phyloP scores from a whole-genome alignment of 2,797 vertebrate species.

The Loris lydekkerianus region DNA sequence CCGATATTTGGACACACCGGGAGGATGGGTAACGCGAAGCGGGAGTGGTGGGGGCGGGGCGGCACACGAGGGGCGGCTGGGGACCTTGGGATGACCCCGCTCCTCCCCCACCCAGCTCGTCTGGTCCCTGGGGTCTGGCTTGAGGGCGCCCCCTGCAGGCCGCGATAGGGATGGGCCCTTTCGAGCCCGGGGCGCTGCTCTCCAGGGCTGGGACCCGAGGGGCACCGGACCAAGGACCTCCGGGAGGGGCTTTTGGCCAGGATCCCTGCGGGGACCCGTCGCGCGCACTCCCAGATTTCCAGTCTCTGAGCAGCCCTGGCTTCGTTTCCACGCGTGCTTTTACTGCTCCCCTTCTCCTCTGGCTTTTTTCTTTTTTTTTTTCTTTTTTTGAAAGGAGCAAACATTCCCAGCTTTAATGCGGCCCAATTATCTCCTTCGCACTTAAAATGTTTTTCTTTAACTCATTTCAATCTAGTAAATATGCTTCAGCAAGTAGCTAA shows the following conservation, averaged over 20 bases:
- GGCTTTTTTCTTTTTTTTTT: not conserved
- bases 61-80: rapidly evolving
- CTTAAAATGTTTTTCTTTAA: slow-evolving; percentile 79
- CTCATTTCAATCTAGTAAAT: slow-evolving; percentile 78
- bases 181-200: rapidly evolving
- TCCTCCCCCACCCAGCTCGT: rapidly evolving
- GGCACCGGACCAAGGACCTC: not conserved
- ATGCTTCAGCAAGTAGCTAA: slow-evolving; percentile 78
- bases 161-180: not conserved
- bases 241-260: rapidly evolving
- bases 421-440: slow-evolving; percentile 79
- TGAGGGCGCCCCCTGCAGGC: slow-evolving; percentile 58
- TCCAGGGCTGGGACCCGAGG: rapidly evolving
- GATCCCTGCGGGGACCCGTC: rapidly evolving
- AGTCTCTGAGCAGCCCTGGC: not conserved
- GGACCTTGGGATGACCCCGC: rapidly evolving
- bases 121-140: not conserved
- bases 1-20: not conserved
- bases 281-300: not conserved
- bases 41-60: no score
- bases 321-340: not conserved
- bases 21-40: not conserved
- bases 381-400: not conserved
- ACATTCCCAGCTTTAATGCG: slow-evolving; percentile 68
- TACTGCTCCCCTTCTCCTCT: not conserved